A percentile compares a stretch with the other conserved stretches of the same genome.
These are phyloP conservation scores for Sebastes cheni DNA, from an alignment of 2,797 vertebrate genomes.

Conservation along the genomic window DNA sequence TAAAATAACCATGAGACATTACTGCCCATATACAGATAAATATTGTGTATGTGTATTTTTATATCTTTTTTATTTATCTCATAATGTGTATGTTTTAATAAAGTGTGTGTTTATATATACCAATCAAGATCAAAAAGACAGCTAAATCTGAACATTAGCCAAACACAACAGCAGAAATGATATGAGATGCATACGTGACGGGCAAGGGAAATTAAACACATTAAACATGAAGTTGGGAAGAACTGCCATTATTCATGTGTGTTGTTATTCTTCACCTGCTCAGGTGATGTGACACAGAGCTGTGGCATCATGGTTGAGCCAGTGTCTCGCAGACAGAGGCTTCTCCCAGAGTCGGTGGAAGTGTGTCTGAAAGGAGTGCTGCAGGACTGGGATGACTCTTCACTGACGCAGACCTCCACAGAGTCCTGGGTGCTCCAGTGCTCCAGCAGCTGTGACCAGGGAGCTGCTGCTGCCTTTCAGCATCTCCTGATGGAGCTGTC, in stretches of 20 bases:
- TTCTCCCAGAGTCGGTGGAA: constrained; percentile 73
- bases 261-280: neutral
- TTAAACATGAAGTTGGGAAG: neutral
- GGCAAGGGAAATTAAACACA: neutral
- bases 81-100: too few species aligned
- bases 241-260: neutral
- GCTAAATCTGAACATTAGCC: neutral
- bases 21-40: too few species aligned
- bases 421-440: constrained; percentile 88
- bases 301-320: constrained; percentile 86
- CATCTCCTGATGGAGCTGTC: constrained; percentile 79
- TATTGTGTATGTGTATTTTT: too few species aligned
- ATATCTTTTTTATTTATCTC: too few species aligned
- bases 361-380: constrained; percentile 85
- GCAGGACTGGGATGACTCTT: constrained; percentile 74
- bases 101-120: neutral
- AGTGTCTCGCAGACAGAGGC: constrained; percentile 80
- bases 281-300: constrained; percentile 68
- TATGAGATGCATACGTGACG: neutral
- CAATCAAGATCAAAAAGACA: neutral
- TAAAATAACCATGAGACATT: neutral
- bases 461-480: constrained; percentile 67
- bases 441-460: constrained; percentile 32
- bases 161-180: neutral
- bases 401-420: constrained; percentile 58